Evolutionary conservation across 2,113 vertebrate genomes (phyloP).

Genomic region (Phylloscopus trochiloides): DNA sequence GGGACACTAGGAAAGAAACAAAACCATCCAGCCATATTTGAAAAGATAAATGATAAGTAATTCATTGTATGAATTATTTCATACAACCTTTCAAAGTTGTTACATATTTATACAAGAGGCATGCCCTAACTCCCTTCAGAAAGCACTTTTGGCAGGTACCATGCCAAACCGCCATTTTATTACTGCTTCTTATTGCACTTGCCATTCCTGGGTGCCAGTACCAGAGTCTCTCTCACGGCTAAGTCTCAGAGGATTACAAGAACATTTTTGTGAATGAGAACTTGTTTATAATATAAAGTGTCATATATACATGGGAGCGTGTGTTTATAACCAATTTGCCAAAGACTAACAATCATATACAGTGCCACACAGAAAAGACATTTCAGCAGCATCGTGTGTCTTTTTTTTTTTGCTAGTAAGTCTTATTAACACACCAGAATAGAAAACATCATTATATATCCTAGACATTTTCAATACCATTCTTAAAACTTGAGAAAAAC

Average conservation of each 20-base stretch:
- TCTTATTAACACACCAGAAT: background rate
- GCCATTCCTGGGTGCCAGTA: background rate
- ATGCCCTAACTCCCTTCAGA: background rate
- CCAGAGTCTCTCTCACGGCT: background rate
- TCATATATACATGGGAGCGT: background rate
- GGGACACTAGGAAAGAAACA: background rate
- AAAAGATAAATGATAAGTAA: background rate
- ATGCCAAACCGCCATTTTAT: background rate
- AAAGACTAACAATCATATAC: background rate
- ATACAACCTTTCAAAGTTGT: background rate
- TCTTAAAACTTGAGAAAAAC: background rate
- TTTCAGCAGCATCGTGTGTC: background rate
- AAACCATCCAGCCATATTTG: background rate
- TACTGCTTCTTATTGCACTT: background rate
- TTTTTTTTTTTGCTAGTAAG: background rate
- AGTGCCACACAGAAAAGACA: accelerated
- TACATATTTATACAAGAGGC: background rate
- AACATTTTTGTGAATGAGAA: background rate
- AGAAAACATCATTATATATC: background rate
- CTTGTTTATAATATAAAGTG: background rate
- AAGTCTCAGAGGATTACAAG: background rate
- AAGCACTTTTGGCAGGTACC: background rate
- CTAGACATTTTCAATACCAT: background rate
- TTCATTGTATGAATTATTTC: background rate
- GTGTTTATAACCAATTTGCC: background rate